Evolutionary conservation across 2,797 vertebrate species (phyloP).

Genomic region (Lutjanus campechanus): DNA sequence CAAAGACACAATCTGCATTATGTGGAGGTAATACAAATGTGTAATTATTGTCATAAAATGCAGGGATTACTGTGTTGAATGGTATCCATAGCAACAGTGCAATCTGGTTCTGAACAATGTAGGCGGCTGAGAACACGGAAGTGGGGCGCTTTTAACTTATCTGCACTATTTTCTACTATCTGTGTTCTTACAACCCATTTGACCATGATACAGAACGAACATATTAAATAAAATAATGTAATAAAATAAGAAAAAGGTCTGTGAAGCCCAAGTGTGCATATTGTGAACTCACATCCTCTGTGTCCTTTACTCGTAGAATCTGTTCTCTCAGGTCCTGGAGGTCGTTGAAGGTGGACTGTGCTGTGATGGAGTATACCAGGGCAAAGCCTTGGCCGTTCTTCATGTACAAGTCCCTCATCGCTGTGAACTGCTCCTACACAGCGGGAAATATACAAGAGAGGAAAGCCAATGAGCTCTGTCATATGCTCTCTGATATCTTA

Average conservation of each 20-base stretch:
- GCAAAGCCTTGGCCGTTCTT: slow-evolving; percentile 99
- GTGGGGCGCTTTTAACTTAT: slow-evolving; percentile 23
- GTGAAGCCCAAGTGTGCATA: no score
- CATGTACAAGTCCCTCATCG: slow-evolving; percentile 99
- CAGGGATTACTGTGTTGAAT: slow-evolving; percentile 43
- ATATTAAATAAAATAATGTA: no score
- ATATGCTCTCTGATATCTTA: neutral
- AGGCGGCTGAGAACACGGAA: slow-evolving; percentile 51
- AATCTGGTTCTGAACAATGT: slow-evolving; percentile 53
- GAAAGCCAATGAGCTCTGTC: slow-evolving; percentile 26
- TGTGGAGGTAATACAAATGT: slow-evolving; percentile 41
- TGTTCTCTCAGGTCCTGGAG: slow-evolving; percentile 98
- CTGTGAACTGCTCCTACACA: slow-evolving; percentile 97
- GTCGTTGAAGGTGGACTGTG: slow-evolving; percentile 99
- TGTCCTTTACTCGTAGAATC: slow-evolving; percentile 99
- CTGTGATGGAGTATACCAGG: slow-evolving; percentile 99
- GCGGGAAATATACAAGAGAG: neutral
- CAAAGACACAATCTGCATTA: slow-evolving; percentile 18
- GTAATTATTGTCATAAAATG: slow-evolving; percentile 44
- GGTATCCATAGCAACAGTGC: slow-evolving; percentile 65
- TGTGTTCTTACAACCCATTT: slow-evolving; percentile 12
- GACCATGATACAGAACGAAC: neutral
- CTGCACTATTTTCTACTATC: slow-evolving; percentile 14
- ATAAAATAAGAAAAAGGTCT: no score
- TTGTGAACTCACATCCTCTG: slow-evolving; percentile 93